These are phyloP conservation scores for Aptenodytes forsteri DNA, from an alignment of 2,113 vertebrate species.

Conservation along the genomic window DNA sequence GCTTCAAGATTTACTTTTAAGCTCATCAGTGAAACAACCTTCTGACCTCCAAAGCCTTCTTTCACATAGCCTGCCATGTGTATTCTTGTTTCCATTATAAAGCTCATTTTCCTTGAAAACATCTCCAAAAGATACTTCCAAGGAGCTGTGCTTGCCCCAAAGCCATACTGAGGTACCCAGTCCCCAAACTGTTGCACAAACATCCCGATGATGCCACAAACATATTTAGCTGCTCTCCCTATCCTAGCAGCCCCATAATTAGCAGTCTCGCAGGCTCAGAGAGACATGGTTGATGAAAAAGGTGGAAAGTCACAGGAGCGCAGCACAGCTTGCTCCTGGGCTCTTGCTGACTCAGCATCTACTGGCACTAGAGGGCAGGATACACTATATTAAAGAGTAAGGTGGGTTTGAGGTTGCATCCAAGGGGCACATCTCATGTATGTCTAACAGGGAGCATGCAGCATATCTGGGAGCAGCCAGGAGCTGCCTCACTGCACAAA, in stretches of 20 bases:
- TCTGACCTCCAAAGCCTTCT: background rate
- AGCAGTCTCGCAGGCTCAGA: background rate
- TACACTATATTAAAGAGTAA: background rate
- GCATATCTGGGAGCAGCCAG: background rate
- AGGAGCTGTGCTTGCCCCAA: background rate
- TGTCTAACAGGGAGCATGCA: fast-evolving
- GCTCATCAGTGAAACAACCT: background rate
- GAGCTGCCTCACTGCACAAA: background rate
- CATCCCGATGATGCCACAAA: fast-evolving
- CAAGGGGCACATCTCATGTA: background rate
- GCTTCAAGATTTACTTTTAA: background rate
- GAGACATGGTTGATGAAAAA: background rate
- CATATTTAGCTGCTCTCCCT: background rate
- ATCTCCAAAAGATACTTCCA: background rate
- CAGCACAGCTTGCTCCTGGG: no score
- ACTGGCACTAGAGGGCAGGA: conserved; percentile 51
- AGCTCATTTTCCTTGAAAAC: background rate
- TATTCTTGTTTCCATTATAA: background rate
- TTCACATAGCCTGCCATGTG: background rate
- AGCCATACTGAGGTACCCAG: background rate
- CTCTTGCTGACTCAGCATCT: conserved; percentile 24
- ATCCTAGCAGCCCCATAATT: background rate
- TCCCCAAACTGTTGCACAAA: background rate
- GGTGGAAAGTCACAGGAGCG: background rate
- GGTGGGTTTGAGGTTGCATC: background rate